A percentile compares a stretch with the other conserved stretches of the same genome.
phyloP scores from a whole-genome alignment of 2,113 vertebrate genomes.

The Hymenochirus boettgeri region DNA sequence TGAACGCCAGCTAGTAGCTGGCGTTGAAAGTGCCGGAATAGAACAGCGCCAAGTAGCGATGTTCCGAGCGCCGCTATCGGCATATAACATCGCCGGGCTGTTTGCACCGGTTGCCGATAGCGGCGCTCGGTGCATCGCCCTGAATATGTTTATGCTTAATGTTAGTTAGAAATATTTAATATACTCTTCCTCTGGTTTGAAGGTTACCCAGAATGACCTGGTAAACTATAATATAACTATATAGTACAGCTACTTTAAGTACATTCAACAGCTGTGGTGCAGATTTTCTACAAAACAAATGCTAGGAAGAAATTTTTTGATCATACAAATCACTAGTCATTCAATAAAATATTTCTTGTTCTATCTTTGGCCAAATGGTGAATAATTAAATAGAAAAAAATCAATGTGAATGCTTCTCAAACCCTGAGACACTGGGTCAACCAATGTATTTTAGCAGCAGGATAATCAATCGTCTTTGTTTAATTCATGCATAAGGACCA shows the following conservation, averaged over 20 bases:
- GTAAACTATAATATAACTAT: neutral
- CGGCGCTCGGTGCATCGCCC: too few relatives aligned
- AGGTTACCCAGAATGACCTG: neutral
- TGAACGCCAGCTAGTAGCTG: too few relatives aligned
- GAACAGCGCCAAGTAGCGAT: too few relatives aligned
- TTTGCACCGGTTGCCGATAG: too few relatives aligned
- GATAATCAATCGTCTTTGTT: constrained; percentile 39
- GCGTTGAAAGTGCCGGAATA: too few relatives aligned
- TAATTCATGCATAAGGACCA: constrained; percentile 20
- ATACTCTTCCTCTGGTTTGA: too few relatives aligned
- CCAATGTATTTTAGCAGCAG: constrained; percentile 8
- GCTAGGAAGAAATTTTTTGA: neutral
- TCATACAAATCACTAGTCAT: constrained; percentile 1
- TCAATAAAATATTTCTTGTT: constrained; percentile 27
- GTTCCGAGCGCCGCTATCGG: too few relatives aligned
- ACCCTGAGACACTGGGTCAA: constrained; percentile 21
- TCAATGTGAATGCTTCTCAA: constrained; percentile 35
- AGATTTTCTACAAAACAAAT: neutral
- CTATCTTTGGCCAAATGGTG: constrained; percentile 34
- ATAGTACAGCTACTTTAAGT: neutral
- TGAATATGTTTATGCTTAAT: too few relatives aligned
- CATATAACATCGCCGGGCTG: too few relatives aligned
- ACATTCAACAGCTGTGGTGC: neutral
- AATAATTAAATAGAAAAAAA: constrained; percentile 41
- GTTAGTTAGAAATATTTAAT: too few relatives aligned